Conservation (phyloP, 2,888 invertebrate genomes). For the Mantis religiosa region DNA sequence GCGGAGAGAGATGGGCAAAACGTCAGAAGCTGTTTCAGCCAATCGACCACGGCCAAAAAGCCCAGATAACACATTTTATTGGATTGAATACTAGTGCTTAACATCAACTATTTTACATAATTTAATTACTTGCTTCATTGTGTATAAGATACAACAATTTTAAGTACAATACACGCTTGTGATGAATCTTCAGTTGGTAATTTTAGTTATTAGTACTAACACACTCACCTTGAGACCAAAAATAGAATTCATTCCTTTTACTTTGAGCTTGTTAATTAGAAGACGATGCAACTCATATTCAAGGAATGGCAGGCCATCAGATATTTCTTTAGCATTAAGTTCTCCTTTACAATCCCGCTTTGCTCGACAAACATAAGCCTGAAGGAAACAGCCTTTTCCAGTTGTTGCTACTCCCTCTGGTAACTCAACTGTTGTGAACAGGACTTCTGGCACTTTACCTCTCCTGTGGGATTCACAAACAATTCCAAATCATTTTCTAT, state of each 20-base stretch:
- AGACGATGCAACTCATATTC: constrained; percentile 94
- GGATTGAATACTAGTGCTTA: too few relatives aligned
- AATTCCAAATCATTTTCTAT: neutral
- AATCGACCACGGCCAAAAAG: too few relatives aligned
- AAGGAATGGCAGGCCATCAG: constrained; percentile 89
- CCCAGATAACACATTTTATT: too few relatives aligned
- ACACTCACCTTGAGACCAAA: constrained; percentile 70
- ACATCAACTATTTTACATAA: too few relatives aligned
- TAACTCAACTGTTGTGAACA: constrained; percentile 84
- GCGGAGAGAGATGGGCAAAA: too few relatives aligned
- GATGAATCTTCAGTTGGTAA: too few relatives aligned
- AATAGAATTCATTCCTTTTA: constrained; percentile 92
- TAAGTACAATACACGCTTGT: too few relatives aligned
- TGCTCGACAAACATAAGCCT: constrained; percentile 70
- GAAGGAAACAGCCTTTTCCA: constrained; percentile 65
- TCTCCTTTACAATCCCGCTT: constrained; percentile 79
- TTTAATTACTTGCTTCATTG: too few relatives aligned
- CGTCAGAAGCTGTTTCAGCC: too few relatives aligned
- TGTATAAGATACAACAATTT: too few relatives aligned
- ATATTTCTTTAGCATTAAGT: constrained; percentile 87
- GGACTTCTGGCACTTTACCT: constrained; percentile 84
- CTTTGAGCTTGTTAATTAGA: constrained; percentile 82
- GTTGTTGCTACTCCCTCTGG: constrained; percentile 70
- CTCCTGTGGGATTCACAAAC: constrained; percentile 51
- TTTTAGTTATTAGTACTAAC: neutral